These are phyloP conservation scores for Dusona sp. DNA, from an alignment of 2,888 invertebrate species.

Conservation along the genomic window DNA sequence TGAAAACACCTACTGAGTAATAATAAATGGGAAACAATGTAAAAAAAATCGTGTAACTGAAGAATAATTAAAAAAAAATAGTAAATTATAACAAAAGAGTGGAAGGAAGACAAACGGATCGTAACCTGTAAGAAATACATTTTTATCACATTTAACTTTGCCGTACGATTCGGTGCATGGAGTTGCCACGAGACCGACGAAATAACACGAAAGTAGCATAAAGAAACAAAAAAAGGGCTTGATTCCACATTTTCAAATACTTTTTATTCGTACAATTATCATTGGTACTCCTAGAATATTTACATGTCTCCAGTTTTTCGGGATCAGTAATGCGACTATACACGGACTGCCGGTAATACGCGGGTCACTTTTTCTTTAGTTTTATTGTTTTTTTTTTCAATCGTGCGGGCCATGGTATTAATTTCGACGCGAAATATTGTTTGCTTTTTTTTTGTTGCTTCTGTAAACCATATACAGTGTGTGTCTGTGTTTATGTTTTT, in stretches of 20 bases:
- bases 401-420: constrained; percentile 49
- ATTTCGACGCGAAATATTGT: constrained; percentile 55
- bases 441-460: constrained; percentile 22
- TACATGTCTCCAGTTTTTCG: constrained; percentile 74
- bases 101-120: background rate
- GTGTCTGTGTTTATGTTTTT: constrained; percentile 39
- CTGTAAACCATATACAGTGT: constrained; percentile 62
- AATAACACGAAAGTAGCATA: background rate
- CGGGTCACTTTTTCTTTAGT: constrained; percentile 40
- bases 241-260: constrained; percentile 64
- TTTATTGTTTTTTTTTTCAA: constrained; percentile 10
- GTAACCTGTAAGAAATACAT: background rate
- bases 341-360: constrained; percentile 61
- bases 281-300: constrained; percentile 78
- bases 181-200: background rate
- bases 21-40: background rate
- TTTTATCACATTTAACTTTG: background rate
- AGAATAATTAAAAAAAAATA: background rate
- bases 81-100: background rate
- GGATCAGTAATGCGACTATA: constrained; percentile 73
- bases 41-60: too few relatives aligned
- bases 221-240: background rate
- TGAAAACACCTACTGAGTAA: background rate
- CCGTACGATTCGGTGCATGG: background rate
- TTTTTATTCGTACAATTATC: constrained; percentile 80